Conservation (phyloP, 2,113 vertebrate species). For the Leptodactylus fuscus region DNA sequence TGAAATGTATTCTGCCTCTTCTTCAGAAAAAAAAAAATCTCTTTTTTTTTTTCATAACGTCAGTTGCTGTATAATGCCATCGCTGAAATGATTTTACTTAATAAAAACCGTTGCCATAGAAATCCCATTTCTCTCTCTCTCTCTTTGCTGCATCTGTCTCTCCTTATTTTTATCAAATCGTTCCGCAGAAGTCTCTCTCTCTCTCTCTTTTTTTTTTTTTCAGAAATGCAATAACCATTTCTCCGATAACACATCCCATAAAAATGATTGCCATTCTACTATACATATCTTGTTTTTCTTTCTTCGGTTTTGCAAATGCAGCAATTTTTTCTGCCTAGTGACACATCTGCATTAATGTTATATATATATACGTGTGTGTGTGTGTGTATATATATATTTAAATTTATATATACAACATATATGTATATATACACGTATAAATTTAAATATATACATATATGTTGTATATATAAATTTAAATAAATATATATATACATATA, state of each 20-base stretch:
- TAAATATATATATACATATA: no score
- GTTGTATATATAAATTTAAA: no score
- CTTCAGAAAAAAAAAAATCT: slow-evolving; percentile 6
- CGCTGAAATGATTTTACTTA: slow-evolving; percentile 59
- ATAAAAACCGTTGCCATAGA: slow-evolving; percentile 60
- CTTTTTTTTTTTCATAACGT: slow-evolving; percentile 30
- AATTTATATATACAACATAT: no score
- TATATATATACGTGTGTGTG: no score
- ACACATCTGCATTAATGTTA: slow-evolving; percentile 23
- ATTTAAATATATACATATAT: no score
- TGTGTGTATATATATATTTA: no score
- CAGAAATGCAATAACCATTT: slow-evolving; percentile 59
- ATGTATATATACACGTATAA: no score
- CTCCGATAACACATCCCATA: slow-evolving; percentile 58
- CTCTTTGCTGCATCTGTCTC: slow-evolving; percentile 54
- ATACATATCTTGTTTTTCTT: slow-evolving; percentile 48
- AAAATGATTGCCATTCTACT: slow-evolving; percentile 55
- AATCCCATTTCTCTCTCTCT: slow-evolving; percentile 58
- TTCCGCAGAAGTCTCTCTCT: slow-evolving; percentile 48
- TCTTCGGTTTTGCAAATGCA: slow-evolving; percentile 48
- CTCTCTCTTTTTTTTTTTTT: slow-evolving; percentile 33
- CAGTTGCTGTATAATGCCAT: slow-evolving; percentile 55
- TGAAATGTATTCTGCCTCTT: slow-evolving; percentile 53
- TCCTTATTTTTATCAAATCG: slow-evolving; percentile 57
- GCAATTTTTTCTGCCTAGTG: slow-evolving; percentile 44